These are phyloP conservation scores for Chlamydotis undulata DNA, from an alignment of 2,113 vertebrate species.

Conservation along the genomic window DNA sequence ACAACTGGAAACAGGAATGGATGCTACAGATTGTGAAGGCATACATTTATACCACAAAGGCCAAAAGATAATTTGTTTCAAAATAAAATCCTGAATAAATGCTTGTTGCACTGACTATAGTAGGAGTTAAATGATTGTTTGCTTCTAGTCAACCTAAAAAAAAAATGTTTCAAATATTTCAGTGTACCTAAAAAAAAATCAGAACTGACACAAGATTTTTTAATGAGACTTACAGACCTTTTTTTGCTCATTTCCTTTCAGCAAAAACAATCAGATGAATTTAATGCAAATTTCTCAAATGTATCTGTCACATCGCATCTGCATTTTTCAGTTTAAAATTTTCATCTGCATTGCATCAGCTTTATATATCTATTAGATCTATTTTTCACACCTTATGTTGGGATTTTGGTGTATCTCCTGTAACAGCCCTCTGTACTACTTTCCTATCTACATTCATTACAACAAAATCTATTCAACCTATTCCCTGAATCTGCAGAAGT, in stretches of 20 bases:
- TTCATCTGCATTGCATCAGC: slow-evolving; percentile 39
- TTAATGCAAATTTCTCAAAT: slow-evolving; percentile 15
- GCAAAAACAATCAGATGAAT: background rate
- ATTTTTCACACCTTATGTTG: background rate
- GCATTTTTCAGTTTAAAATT: background rate
- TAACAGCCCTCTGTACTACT: background rate
- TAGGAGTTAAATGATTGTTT: background rate
- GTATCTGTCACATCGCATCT: background rate
- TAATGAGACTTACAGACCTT: background rate
- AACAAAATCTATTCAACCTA: background rate
- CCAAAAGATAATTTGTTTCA: background rate
- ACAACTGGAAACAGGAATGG: background rate
- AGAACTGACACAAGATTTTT: background rate
- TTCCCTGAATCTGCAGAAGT: background rate
- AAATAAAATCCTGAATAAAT: background rate
- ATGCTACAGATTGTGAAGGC: background rate
- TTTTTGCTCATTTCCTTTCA: background rate
- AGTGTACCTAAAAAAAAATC: background rate
- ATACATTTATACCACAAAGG: background rate
- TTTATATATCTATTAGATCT: background rate
- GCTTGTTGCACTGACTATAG: background rate
- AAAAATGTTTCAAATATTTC: background rate
- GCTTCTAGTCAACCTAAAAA: background rate
- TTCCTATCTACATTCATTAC: background rate
- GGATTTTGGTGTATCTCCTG: background rate